A percentile compares a stretch with the other conserved stretches of the same genome.
phyloP scores from a whole-genome alignment of 2,888 invertebrate genomes.

The Cactoblastis cactorum region DNA sequence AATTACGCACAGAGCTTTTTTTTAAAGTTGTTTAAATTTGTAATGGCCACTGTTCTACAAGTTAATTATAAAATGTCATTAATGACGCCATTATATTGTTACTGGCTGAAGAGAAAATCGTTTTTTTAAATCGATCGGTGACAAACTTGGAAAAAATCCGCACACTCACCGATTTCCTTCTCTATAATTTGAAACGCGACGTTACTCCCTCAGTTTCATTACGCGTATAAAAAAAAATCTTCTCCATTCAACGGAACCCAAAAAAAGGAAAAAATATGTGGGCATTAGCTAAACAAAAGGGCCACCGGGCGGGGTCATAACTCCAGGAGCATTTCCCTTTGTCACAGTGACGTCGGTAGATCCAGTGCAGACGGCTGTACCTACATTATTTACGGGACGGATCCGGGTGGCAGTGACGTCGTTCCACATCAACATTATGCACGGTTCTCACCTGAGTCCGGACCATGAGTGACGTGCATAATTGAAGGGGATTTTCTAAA shows the following conservation, averaged over 20 bases:
- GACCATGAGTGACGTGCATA: background rate
- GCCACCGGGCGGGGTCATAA: slow-evolving; percentile 66
- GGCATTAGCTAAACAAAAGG: slow-evolving; percentile 68
- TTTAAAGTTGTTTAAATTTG: no score
- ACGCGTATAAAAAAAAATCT: background rate
- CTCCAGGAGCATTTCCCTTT: slow-evolving; percentile 65
- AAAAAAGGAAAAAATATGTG: slow-evolving; percentile 43
- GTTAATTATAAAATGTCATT: no score
- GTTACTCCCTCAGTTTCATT: background rate
- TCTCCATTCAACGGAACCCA: background rate
- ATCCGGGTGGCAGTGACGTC: slow-evolving; percentile 17
- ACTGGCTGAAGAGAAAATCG: no score
- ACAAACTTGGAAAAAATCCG: no score
- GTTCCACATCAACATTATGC: background rate
- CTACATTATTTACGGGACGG: slow-evolving; percentile 50
- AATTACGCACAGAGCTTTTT: no score
- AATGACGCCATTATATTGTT: no score
- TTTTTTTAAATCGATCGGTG: no score
- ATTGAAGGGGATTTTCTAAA: no score
- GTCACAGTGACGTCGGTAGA: slow-evolving; percentile 64
- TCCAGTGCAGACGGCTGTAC: slow-evolving; percentile 44
- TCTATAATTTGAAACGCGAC: no score
- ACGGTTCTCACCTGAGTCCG: background rate
- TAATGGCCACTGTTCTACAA: no score
- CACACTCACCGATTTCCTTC: no score